Conservation (phyloP, 2,888 invertebrate species). For the Andrena trimmerana region DNA sequence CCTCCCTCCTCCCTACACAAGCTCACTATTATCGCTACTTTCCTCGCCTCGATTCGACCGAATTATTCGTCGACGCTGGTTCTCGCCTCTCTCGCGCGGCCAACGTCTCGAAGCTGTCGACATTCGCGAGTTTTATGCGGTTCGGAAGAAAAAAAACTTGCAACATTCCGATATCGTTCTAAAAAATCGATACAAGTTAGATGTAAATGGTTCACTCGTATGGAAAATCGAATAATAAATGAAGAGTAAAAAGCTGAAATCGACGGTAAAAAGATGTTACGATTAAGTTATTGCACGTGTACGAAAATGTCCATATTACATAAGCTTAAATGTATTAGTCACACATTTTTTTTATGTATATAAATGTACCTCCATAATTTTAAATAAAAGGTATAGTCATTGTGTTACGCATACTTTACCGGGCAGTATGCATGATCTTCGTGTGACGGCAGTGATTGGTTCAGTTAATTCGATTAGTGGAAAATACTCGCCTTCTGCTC, state of each 20-base stretch:
- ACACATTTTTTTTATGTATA: constrained; percentile 84
- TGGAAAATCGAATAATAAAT: constrained; percentile 37
- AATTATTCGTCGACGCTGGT: constrained; percentile 12
- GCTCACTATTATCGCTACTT: not conserved
- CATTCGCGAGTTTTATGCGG: constrained; percentile 62
- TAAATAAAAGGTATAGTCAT: constrained; percentile 85
- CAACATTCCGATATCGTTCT: constrained; percentile 82
- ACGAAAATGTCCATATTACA: constrained; percentile 79
- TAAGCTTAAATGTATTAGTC: constrained; percentile 82
- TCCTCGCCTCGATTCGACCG: constrained; percentile 30
- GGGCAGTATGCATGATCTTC: not conserved
- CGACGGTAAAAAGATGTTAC: constrained; percentile 59
- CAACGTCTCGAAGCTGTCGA: constrained; percentile 36
- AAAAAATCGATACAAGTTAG: constrained; percentile 77
- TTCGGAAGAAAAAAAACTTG: constrained; percentile 74
- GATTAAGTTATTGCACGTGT: constrained; percentile 79
- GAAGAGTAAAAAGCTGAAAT: constrained; percentile 48
- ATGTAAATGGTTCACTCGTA: constrained; percentile 62
- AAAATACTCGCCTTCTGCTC: not conserved
- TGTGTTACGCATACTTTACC: constrained; percentile 77
- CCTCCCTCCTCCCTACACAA: not conserved
- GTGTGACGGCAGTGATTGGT: not conserved
- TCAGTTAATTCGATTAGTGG: too few species aligned
- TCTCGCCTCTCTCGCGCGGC: constrained; percentile 25
- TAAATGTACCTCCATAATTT: constrained; percentile 84